Evolutionary conservation across 2,888 invertebrate species (phyloP).

Genomic region (Acanthosepion lycidas): DNA sequence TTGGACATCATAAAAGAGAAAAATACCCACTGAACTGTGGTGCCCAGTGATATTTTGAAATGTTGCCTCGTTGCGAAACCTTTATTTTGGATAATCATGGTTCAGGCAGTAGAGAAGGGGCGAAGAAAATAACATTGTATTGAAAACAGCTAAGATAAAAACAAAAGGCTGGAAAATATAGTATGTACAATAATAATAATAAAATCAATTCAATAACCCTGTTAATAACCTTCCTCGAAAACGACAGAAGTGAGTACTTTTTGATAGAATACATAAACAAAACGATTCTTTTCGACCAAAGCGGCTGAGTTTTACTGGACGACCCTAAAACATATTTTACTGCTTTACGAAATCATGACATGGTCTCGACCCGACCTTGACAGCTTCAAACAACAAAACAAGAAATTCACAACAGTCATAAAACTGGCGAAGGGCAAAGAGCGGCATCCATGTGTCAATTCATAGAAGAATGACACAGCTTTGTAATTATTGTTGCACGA

Average conservation of each 20-base stretch:
- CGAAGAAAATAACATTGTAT: no score
- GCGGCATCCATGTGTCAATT: background rate
- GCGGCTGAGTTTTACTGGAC: background rate
- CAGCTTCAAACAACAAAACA: background rate
- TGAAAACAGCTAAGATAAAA: no score
- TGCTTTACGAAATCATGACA: background rate
- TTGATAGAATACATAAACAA: background rate
- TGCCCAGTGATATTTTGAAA: no score
- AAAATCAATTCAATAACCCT: background rate
- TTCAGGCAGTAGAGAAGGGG: no score
- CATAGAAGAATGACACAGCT: background rate
- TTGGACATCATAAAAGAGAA: no score
- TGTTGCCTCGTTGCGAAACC: no score
- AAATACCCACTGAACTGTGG: no score
- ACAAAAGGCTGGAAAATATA: no score
- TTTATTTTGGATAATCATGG: no score
- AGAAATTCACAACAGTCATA: background rate
- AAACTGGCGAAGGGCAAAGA: background rate
- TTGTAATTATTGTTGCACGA: background rate
- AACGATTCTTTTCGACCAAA: background rate
- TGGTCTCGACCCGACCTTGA: background rate
- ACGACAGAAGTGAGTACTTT: background rate
- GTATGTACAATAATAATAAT: no score
- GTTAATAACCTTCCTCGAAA: background rate
- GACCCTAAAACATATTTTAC: constrained; percentile 22